Conservation (phyloP, 92 coral and sea anemone species). For the Phenganax subtilis region DNA sequence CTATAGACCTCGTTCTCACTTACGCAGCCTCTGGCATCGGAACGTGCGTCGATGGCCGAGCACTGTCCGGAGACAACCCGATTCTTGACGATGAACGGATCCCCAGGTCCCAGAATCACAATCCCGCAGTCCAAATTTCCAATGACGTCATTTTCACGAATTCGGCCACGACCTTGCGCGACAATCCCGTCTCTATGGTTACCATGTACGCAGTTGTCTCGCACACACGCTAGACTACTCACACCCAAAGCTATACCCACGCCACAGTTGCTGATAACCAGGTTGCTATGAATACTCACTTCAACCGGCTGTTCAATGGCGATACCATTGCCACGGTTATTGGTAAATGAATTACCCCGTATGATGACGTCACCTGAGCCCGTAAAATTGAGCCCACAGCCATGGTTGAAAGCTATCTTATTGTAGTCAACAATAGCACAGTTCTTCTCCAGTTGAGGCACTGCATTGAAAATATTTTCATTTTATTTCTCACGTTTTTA, state of each 20-base stretch:
- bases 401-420: slow-evolving; percentile 74
- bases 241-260: slow-evolving; percentile 71
- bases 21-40: slow-evolving; percentile 82
- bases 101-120: slow-evolving; percentile 89
- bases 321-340: slow-evolving; percentile 87
- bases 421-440: slow-evolving; percentile 79
- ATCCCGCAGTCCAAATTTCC: slow-evolving; percentile 67
- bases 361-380: slow-evolving; percentile 85
- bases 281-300: slow-evolving; percentile 81
- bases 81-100: slow-evolving; percentile 79
- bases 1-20: slow-evolving; percentile 70
- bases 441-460: slow-evolving; percentile 87
- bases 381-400: slow-evolving; percentile 79
- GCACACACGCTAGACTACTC: slow-evolving; percentile 67
- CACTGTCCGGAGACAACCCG: slow-evolving; percentile 72
- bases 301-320: slow-evolving; percentile 84
- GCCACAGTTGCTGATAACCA: slow-evolving; percentile 68
- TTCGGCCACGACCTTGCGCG: slow-evolving; percentile 74
- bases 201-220: slow-evolving; percentile 92
- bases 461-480: slow-evolving; percentile 37
- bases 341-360: slow-evolving; percentile 70
- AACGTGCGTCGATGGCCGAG: slow-evolving; percentile 66
- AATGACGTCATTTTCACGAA: slow-evolving; percentile 84
- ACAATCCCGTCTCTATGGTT: slow-evolving; percentile 73
- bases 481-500: not conserved